These are phyloP conservation scores for Rosalia funebris DNA, from an alignment of 2,888 invertebrate species.

Conservation along the genomic window DNA sequence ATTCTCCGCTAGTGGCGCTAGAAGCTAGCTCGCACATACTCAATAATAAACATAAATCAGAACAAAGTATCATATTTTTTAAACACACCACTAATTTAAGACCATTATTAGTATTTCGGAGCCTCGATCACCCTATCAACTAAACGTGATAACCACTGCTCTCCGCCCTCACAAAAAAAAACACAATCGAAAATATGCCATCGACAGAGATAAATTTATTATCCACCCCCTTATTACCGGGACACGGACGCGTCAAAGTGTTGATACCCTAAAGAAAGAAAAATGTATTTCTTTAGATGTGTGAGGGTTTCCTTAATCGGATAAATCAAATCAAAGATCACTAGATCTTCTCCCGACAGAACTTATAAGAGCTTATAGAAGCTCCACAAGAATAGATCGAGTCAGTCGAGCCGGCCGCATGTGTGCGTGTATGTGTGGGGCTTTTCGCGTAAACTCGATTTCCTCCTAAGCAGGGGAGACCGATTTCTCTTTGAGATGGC, in stretches of 20 bases:
- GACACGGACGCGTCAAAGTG: constrained; percentile 47
- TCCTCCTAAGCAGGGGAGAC: constrained; percentile 24
- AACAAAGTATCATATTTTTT: too few species aligned
- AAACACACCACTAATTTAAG: too few species aligned
- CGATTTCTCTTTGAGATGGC: constrained; percentile 14
- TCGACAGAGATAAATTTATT: constrained; percentile 41
- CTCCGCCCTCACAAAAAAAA: constrained; percentile 7
- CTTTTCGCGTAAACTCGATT: constrained; percentile 38
- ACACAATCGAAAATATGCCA: constrained; percentile 30
- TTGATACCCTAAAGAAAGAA: constrained; percentile 51
- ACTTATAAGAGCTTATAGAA: constrained; percentile 47
- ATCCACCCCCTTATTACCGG: constrained; percentile 38
- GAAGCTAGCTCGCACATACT: too few species aligned
- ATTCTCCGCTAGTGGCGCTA: too few species aligned
- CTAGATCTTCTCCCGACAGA: constrained; percentile 46
- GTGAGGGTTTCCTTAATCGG: constrained; percentile 56
- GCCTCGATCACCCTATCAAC: too few species aligned
- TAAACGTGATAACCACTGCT: too few species aligned
- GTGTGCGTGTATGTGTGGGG: constrained; percentile 13
- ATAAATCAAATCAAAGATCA: constrained; percentile 61
- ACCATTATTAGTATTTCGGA: too few species aligned
- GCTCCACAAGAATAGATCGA: constrained; percentile 40
- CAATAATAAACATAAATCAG: too few species aligned
- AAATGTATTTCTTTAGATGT: constrained; percentile 52
- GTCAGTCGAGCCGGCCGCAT: background rate